phyloP scores from a whole-genome alignment of 2,797 vertebrate species.

The Etheostoma perlongum region DNA sequence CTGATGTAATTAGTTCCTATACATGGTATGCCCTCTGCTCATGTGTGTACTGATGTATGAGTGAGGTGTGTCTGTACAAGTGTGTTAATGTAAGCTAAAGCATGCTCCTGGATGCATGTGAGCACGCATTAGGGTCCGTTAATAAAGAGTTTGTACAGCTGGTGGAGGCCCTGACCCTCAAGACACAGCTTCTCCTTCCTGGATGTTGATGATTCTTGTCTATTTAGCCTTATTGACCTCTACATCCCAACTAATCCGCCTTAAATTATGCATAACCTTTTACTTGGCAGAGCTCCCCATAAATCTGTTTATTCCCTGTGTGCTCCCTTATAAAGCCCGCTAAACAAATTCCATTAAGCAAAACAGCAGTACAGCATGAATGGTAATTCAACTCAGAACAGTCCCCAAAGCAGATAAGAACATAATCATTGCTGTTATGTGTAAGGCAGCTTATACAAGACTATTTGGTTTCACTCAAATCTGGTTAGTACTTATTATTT shows the following conservation, averaged over 20 bases:
- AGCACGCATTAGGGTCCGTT: constrained; percentile 20
- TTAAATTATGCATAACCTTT: constrained; percentile 85
- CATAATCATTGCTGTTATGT: constrained; percentile 69
- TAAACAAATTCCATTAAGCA: constrained; percentile 84
- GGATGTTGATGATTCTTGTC: constrained; percentile 74
- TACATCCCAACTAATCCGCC: constrained; percentile 81
- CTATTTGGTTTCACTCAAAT: constrained; percentile 51
- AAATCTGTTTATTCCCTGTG: constrained; percentile 83
- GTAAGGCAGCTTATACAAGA: constrained; percentile 59
- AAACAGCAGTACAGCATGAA: constrained; percentile 79
- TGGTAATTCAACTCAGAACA: constrained; percentile 74
- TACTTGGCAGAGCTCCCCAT: constrained; percentile 79
- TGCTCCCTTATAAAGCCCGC: constrained; percentile 75
- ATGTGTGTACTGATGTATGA: constrained; percentile 34
- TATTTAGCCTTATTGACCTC: constrained; percentile 81
- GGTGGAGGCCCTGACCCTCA: constrained; percentile 48
- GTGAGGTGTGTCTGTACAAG: constrained; percentile 36
- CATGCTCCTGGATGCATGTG: constrained; percentile 16
- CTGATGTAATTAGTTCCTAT: constrained; percentile 63
- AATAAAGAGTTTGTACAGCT: constrained; percentile 45
- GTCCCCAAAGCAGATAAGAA: constrained; percentile 79
- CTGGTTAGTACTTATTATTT: constrained; percentile 55
- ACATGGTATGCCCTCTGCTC: constrained; percentile 34
- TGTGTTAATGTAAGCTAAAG: constrained; percentile 23
- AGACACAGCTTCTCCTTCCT: constrained; percentile 46